Evolutionary conservation across 2,797 vertebrate genomes (phyloP).

Genomic region (Pseudomugil tenellus): DNA sequence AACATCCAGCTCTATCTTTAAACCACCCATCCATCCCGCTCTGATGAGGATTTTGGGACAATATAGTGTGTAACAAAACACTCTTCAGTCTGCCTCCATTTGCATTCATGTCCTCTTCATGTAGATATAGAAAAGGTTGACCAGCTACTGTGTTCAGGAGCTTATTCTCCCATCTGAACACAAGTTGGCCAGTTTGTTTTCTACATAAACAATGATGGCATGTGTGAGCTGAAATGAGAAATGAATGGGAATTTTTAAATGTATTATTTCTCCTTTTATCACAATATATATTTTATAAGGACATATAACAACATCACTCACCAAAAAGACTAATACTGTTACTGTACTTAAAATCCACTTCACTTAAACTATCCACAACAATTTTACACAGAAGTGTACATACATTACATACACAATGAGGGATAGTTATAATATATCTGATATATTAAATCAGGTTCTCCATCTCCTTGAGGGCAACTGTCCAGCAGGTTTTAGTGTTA

Average conservation of each 20-base stretch:
- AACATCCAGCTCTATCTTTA: conserved; percentile 21
- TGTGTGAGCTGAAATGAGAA: neutral
- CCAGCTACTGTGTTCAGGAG: conserved; percentile 33
- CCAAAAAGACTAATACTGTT: conserved; percentile 51
- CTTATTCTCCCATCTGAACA: conserved; percentile 34
- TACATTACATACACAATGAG: neutral
- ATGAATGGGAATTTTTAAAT: neutral
- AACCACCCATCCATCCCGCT: conserved; percentile 25
- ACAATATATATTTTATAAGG: conserved; percentile 43
- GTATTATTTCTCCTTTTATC: conserved; percentile 15
- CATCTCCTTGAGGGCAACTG: neutral
- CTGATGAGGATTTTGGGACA: conserved; percentile 25
- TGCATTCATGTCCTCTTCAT: conserved; percentile 31
- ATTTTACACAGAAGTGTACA: conserved; percentile 18
- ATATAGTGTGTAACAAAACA: conserved; percentile 34
- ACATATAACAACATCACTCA: conserved; percentile 62
- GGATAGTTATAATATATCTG: neutral
- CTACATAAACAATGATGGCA: neutral
- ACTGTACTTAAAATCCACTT: conserved; percentile 58
- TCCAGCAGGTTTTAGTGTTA: neutral
- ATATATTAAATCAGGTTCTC: neutral
- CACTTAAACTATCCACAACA: conserved; percentile 36
- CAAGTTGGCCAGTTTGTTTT: neutral
- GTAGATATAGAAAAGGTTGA: conserved; percentile 29
- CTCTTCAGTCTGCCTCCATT: conserved; percentile 3